These are phyloP conservation scores for Forficula auricularia DNA, from an alignment of 1,140 invertebrate genomes.

Conservation along the genomic window DNA sequence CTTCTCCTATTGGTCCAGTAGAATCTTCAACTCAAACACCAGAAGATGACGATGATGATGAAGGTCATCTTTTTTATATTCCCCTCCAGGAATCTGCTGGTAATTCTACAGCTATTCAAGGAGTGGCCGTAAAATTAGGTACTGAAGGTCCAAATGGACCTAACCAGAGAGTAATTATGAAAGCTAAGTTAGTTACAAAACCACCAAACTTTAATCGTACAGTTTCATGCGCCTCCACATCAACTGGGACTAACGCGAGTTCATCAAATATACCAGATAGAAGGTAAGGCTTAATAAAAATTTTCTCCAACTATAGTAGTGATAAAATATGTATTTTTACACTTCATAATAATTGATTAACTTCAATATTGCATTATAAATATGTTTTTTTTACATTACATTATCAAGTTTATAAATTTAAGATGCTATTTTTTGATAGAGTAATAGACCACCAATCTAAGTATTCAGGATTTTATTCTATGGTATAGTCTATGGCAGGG, in stretches of 20 bases:
- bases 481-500: no score
- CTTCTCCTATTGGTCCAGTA: not conserved
- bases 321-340: no score
- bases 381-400: no score
- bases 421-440: no score
- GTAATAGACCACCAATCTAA: no score
- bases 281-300: no score
- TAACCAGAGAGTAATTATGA: constrained; percentile 42
- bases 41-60: constrained; percentile 26
- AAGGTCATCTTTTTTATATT: constrained; percentile 49
- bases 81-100: constrained; percentile 33
- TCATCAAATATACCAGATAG: not conserved
- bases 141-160: constrained; percentile 40
- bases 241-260: not conserved
- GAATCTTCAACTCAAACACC: constrained; percentile 31
- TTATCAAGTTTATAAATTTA: no score
- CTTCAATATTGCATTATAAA: no score
- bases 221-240: not conserved
- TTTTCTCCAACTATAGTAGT: no score
- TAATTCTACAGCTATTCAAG: constrained; percentile 36
- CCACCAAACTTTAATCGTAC: constrained; percentile 23
- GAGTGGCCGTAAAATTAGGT: constrained; percentile 45
- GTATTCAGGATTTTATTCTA: no score
- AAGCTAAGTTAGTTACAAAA: constrained; percentile 47
- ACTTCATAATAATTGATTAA: no score